A percentile compares a stretch with the other conserved stretches of the same genome.
These are phyloP conservation scores for Darwinula stevensoni DNA, from an alignment of 2,888 invertebrate species.

Conservation along the genomic window DNA sequence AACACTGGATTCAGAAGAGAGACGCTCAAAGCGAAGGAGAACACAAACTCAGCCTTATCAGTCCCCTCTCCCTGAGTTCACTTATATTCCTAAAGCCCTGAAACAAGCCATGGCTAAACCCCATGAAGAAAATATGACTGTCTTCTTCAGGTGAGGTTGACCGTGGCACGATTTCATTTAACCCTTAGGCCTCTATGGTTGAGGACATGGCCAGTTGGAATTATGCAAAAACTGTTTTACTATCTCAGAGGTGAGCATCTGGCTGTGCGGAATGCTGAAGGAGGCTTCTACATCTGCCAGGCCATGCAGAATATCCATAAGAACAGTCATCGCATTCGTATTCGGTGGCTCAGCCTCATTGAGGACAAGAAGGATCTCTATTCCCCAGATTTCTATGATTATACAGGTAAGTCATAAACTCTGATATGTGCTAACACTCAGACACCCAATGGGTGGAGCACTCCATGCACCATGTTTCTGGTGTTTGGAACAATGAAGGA, in stretches of 20 bases:
- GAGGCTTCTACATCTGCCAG: constrained; percentile 61
- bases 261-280: constrained; percentile 66
- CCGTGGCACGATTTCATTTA: too few relatives aligned
- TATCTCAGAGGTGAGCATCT: constrained; percentile 63
- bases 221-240: too few relatives aligned
- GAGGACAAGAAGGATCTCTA: constrained; percentile 35
- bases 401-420: constrained; percentile 41
- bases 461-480: too few relatives aligned
- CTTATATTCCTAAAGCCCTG: constrained; percentile 24
- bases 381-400: constrained; percentile 65
- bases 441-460: too few relatives aligned
- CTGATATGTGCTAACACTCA: too few relatives aligned
- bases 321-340: constrained; percentile 50
- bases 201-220: too few relatives aligned
- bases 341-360: constrained; percentile 61
- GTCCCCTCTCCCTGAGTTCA: constrained; percentile 44
- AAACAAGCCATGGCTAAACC: too few relatives aligned
- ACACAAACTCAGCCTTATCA: constrained; percentile 49
- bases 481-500: too few relatives aligned
- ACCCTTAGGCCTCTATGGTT: too few relatives aligned
- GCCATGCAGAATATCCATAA: constrained; percentile 68
- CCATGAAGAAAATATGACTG: neutral
- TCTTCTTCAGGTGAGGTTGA: constrained; percentile 45
- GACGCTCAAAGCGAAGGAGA: constrained; percentile 23
- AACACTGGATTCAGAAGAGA: too few relatives aligned